These are phyloP conservation scores for Microplitis deprimator DNA, from an alignment of 2,888 invertebrate genomes.

Conservation along the genomic window DNA sequence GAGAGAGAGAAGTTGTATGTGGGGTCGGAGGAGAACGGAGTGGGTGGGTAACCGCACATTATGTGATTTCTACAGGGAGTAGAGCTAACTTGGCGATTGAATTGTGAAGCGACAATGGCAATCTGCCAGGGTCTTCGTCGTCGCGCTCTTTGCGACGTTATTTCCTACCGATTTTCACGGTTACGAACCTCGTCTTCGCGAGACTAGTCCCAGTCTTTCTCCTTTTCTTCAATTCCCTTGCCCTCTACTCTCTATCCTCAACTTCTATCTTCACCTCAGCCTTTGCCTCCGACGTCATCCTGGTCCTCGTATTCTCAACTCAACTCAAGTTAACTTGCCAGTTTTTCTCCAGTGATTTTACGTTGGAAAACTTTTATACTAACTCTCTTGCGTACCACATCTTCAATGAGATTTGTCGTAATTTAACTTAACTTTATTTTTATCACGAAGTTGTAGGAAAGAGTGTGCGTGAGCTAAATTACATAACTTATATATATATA, in stretches of 20 bases:
- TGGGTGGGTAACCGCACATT: slow-evolving; percentile 67
- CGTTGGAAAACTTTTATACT: not conserved
- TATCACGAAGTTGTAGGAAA: not conserved
- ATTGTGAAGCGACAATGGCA: slow-evolving; percentile 70
- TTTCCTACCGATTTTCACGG: slow-evolving; percentile 53
- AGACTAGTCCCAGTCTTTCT: slow-evolving; percentile 2
- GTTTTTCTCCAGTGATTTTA: not conserved
- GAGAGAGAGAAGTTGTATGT: slow-evolving; percentile 14
- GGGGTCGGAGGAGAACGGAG: slow-evolving; percentile 34
- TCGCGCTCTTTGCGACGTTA: slow-evolving; percentile 50
- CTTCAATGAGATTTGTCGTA: slow-evolving; percentile 1
- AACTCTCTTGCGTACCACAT: slow-evolving; percentile 8
- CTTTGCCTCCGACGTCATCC: not conserved
- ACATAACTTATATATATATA: not conserved
- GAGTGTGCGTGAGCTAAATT: not conserved
- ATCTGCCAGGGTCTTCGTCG: slow-evolving; percentile 62
- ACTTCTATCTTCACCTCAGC: not conserved
- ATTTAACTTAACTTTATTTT: slow-evolving; percentile 7
- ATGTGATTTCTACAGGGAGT: slow-evolving; percentile 70
- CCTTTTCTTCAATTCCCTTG: slow-evolving; percentile 32
- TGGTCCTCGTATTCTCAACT: not conserved
- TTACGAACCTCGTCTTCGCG: slow-evolving; percentile 39
- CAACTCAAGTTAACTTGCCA: slow-evolving; percentile 2
- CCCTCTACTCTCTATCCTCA: not conserved
- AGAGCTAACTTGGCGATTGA: slow-evolving; percentile 69